Conservation (phyloP, 1,140 invertebrate genomes). For the Ips nitidus region DNA sequence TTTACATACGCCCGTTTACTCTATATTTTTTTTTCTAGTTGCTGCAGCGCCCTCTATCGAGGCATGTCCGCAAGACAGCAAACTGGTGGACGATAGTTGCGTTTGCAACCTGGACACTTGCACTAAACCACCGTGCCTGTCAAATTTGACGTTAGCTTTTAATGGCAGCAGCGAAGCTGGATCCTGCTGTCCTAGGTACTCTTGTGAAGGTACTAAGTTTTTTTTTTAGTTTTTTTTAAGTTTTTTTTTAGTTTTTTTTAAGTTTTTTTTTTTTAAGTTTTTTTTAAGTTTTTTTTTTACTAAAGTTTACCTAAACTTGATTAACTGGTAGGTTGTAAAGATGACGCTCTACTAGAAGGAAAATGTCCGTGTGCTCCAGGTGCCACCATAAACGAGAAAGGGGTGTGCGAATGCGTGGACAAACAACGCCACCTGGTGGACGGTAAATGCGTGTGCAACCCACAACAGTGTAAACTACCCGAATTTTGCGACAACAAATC, state of each 20-base stretch:
- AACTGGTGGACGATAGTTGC: slow-evolving; percentile 40
- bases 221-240: slow-evolving; percentile 2
- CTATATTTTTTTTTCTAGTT: slow-evolving; percentile 30
- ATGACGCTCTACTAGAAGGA: slow-evolving; percentile 40
- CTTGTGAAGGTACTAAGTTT: slow-evolving; percentile 34
- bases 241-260: neutral
- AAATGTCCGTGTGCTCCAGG: slow-evolving; percentile 46
- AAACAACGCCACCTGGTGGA: slow-evolving; percentile 38
- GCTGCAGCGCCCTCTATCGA: slow-evolving; percentile 41
- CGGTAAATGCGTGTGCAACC: slow-evolving; percentile 45
- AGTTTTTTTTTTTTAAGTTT: neutral
- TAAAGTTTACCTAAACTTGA: neutral
- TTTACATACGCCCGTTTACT: no score
- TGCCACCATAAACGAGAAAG: slow-evolving; percentile 39
- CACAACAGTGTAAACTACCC: slow-evolving; percentile 41
- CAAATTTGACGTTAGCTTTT: slow-evolving; percentile 30
- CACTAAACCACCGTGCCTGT: slow-evolving; percentile 41
- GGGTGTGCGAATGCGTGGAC: slow-evolving; percentile 45
- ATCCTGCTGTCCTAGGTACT: slow-evolving; percentile 46
- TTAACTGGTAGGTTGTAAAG: slow-evolving; percentile 36
- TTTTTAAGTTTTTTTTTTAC: neutral
- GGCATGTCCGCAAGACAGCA: slow-evolving; percentile 45
- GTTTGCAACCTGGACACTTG: slow-evolving; percentile 43
- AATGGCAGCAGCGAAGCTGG: slow-evolving; percentile 40
- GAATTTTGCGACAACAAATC: slow-evolving; percentile 43